phyloP scores from a whole-genome alignment of 2,797 vertebrate species.

The Typhlichthys eigenmanni region DNA sequence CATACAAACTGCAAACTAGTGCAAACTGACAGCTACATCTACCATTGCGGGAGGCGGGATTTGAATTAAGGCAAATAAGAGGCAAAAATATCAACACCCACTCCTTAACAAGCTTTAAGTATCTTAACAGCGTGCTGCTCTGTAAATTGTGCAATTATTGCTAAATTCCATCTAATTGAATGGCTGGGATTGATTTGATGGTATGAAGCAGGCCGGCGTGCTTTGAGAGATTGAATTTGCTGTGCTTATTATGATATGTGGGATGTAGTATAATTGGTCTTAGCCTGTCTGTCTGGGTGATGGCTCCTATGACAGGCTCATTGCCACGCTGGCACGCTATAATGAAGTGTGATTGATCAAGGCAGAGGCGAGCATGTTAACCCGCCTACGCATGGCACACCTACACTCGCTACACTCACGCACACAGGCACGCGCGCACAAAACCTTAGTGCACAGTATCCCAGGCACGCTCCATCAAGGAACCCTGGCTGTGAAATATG shows the following conservation, averaged over 20 bases:
- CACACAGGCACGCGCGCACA: slow-evolving; percentile 16
- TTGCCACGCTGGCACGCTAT: slow-evolving; percentile 36
- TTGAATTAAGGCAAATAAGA: slow-evolving; percentile 33
- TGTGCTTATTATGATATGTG: slow-evolving; percentile 61
- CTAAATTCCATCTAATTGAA: slow-evolving; percentile 65
- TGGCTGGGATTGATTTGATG: slow-evolving; percentile 58
- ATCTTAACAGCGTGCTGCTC: slow-evolving; percentile 40
- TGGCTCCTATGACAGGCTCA: slow-evolving; percentile 57
- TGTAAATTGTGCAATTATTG: slow-evolving; percentile 59
- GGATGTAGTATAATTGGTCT: slow-evolving; percentile 63
- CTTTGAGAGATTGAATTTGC: slow-evolving; percentile 60
- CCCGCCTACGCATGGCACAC: slow-evolving; percentile 35
- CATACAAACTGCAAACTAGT: too few relatives aligned
- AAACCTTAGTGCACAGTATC: too few relatives aligned
- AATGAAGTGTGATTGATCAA: slow-evolving; percentile 70
- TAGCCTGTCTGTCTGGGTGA: slow-evolving; percentile 56
- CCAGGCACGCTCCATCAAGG: too few relatives aligned
- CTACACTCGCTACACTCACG: slow-evolving; percentile 3
- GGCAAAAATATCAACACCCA: slow-evolving; percentile 49
- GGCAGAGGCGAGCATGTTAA: slow-evolving; percentile 48
- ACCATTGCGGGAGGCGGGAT: not conserved
- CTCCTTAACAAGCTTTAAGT: slow-evolving; percentile 24
- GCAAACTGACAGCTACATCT: too few relatives aligned
- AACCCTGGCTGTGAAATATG: too few relatives aligned
- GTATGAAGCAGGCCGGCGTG: slow-evolving; percentile 61